These are phyloP conservation scores for Xylota sylvarum DNA, from an alignment of 2,888 invertebrate species.

Conservation along the genomic window DNA sequence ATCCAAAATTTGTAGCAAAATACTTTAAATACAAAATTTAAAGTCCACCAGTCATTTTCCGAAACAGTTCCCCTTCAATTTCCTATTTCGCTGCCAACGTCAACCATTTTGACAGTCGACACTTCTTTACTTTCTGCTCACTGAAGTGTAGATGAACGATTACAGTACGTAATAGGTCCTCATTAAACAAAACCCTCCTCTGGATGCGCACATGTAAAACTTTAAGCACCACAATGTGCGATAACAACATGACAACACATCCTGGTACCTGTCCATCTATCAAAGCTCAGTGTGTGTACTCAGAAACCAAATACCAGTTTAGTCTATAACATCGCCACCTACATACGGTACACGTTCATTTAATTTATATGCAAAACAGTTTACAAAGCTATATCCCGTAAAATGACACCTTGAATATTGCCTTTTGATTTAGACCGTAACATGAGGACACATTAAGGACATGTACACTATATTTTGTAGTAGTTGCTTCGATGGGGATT, in stretches of 20 bases:
- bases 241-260: not conserved
- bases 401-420: slow-evolving; percentile 57
- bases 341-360: slow-evolving; percentile 32
- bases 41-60: too few species aligned
- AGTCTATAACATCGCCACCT: not conserved
- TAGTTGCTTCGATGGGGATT: not conserved
- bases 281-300: not conserved
- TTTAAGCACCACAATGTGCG: slow-evolving; percentile 1
- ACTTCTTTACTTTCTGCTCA: slow-evolving; percentile 2
- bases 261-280: not conserved
- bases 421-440: slow-evolving; percentile 42
- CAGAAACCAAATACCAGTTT: slow-evolving; percentile 19
- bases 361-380: slow-evolving; percentile 72
- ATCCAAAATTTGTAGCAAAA: too few species aligned
- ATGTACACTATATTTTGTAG: not conserved
- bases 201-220: not conserved
- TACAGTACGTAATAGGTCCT: not conserved
- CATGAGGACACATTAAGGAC: not conserved
- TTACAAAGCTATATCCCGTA: slow-evolving; percentile 33
- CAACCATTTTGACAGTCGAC: slow-evolving; percentile 4
- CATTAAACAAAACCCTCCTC: not conserved
- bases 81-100: not conserved
- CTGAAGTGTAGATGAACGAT: not conserved
- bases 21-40: too few species aligned
- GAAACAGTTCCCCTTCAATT: too few species aligned